These are phyloP conservation scores for Uropsilus gracilis DNA, from an alignment of 2,113 vertebrate species.

Conservation along the genomic window DNA sequence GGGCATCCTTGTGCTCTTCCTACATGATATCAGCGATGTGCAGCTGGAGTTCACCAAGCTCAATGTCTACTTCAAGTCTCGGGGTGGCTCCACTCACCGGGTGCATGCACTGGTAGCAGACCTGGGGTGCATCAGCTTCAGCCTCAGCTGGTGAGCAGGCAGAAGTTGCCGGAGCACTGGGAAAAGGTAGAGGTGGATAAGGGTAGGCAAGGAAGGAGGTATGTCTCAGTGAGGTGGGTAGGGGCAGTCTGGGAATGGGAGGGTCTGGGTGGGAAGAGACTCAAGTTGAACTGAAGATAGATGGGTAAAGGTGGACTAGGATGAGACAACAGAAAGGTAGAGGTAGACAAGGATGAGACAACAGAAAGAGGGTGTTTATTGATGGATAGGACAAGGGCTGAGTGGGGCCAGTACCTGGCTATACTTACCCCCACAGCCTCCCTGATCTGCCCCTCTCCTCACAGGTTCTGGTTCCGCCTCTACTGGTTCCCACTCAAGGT, in stretches of 20 bases:
- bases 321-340: fast-evolving
- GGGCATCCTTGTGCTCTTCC: conserved; percentile 95
- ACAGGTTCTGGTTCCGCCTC: conserved; percentile 98
- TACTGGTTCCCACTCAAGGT: conserved; percentile 99
- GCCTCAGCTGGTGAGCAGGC: conserved; percentile 91
- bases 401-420: background rate
- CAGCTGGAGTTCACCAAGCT: conserved; percentile 98
- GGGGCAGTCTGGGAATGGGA: background rate
- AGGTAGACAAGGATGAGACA: no score
- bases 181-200: background rate
- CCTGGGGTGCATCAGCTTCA: conserved; percentile 92
- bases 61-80: conserved; percentile 96
- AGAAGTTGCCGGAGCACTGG: background rate
- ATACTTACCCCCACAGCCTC: no score
- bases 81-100: conserved; percentile 87
- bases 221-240: no score
- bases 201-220: background rate
- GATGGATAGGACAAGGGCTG: background rate
- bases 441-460: no score
- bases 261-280: fast-evolving
- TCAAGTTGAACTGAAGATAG: no score
- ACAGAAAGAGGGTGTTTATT: background rate
- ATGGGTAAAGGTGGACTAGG: background rate
- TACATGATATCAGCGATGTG: conserved; percentile 95
- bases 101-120: conserved; percentile 92